phyloP scores from a whole-genome alignment of 2,113 vertebrate species.

The Zosterops lateralis region DNA sequence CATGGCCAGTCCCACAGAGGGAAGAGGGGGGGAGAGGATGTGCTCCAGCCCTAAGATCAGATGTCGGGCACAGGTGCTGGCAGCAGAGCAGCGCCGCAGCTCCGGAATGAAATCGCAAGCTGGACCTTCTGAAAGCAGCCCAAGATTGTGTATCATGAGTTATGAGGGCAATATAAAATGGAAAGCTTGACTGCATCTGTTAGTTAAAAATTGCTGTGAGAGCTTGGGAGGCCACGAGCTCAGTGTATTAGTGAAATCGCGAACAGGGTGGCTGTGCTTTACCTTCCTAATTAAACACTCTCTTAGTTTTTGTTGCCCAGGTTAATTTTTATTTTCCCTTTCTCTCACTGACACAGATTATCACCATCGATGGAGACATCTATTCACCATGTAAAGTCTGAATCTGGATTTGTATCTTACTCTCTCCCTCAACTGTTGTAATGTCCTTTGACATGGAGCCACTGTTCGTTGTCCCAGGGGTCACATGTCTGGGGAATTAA shows the following conservation, averaged over 20 bases:
- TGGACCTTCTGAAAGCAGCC: conserved; percentile 47
- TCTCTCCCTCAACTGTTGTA: not conserved
- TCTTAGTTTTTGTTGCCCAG: not conserved
- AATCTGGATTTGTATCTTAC: not conserved
- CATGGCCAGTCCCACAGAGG: not conserved
- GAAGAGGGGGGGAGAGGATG: conserved; percentile 50
- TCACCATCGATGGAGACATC: fast-evolving
- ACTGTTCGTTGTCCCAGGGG: not conserved
- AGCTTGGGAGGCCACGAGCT: not conserved
- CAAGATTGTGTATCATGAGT: conserved; percentile 67
- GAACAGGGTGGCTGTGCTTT: not conserved
- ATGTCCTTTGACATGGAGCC: not conserved
- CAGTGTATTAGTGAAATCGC: not conserved
- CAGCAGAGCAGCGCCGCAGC: not conserved
- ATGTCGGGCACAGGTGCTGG: conserved; percentile 71
- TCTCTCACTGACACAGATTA: not conserved
- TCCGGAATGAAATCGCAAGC: conserved; percentile 53
- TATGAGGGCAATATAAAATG: conserved; percentile 55
- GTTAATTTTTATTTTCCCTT: conserved; percentile 2
- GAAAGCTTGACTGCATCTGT: conserved; percentile 60
- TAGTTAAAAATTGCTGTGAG: conserved; percentile 53
- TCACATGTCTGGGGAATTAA: not conserved
- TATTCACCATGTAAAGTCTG: not conserved
- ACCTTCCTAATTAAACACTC: not conserved
- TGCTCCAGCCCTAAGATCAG: conserved; percentile 59